A percentile compares a stretch with the other conserved stretches of the same genome.
Conservation (phyloP, 2,113 vertebrate genomes). For the Pimephales promelas region DNA sequence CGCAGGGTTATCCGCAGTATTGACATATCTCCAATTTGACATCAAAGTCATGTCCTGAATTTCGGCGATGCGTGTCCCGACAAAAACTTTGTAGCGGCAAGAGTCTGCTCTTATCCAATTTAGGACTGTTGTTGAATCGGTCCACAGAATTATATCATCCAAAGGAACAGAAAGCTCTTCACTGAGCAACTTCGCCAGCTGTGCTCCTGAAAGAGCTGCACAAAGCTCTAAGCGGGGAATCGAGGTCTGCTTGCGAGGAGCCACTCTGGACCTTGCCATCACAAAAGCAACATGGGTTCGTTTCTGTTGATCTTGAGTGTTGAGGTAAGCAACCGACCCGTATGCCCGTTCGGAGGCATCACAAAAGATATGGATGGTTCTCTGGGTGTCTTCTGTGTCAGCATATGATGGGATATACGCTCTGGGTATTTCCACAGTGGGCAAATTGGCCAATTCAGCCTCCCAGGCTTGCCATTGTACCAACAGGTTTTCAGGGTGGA, state of each 20-base stretch:
- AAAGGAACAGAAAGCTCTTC: neutral
- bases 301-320: neutral
- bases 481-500: no score
- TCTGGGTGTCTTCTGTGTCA: no score
- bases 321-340: neutral
- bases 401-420: no score
- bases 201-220: neutral
- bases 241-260: neutral
- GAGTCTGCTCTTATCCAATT: neutral
- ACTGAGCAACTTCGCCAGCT: neutral
- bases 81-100: neutral
- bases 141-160: neutral
- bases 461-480: no score
- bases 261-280: constrained; percentile 24
- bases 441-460: no score
- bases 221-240: neutral
- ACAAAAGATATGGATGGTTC: no score
- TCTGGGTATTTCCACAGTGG: no score
- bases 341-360: neutral
- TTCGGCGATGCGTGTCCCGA: neutral
- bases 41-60: no score
- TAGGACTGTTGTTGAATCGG: neutral
- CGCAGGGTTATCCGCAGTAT: no score
- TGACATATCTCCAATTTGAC: no score
- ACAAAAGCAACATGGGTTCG: constrained; percentile 13